Base-by-base conservation (phyloP, 1,140 invertebrate species). In the Drosophila busckii region DNA sequence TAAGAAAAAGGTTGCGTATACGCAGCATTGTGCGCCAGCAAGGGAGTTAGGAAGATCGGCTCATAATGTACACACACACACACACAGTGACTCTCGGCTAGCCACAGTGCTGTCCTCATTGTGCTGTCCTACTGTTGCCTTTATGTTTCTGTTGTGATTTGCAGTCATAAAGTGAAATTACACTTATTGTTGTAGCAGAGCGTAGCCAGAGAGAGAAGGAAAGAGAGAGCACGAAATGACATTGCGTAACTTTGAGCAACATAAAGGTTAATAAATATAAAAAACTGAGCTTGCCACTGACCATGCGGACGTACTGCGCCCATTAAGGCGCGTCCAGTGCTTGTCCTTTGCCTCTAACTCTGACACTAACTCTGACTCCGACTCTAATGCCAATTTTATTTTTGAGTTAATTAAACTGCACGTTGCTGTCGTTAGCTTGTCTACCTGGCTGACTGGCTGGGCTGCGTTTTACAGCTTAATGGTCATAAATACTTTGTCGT, bases 151-250 rank as follows among this genome's bases (percentile, higher is more conserved):
- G 75, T 75, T 82, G 75, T 82, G 75, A 82, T 82, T 82, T 82
- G 76, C 75, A 76, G 75, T 83, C 75, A 82, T 82, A 82, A 82
- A 82, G 75, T 70, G 70, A 83, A 82, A 82, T 82, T 82, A 83
- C 75, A 83, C 55, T 82, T 82, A 75, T 75, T 76, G 70, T 76
- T 80, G 73, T 46, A 46, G 54, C 45, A 12, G 20, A n/a, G 32
- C 22, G 8, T 19, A 9, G 26, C 41, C 6, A 19, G 29, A n/a
- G n/a, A n/a, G 31, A 38, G 12, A 59, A 26, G 26, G 45, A 16
- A 46, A 26, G 28, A 68, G 48, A 16, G 16, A 28, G 17, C 22
- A 9, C 23, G n/a, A n/a, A n/a, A n/a, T n/a, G 22, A 23, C 64
- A 42, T 37, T 7, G 9, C 40, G n/a, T n/a, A n/a, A n/a, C n/a